Conservation (phyloP, 1,140 invertebrate species). For the Marisa cornuarietis region DNA sequence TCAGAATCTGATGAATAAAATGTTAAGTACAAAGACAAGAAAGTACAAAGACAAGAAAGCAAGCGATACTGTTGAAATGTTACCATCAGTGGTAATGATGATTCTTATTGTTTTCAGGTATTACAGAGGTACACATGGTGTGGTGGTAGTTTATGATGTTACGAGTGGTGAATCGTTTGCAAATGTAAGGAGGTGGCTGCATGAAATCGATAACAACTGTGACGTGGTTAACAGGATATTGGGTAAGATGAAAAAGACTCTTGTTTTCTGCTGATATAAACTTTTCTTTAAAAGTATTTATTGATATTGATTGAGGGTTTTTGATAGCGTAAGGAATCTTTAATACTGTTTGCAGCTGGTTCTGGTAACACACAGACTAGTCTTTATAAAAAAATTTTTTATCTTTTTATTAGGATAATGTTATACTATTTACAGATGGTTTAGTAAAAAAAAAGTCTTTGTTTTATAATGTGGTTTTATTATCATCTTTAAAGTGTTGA, state of each 20-base stretch:
- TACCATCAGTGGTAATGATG: neutral
- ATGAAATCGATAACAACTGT: slow-evolving; percentile 99
- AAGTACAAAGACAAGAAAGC: neutral
- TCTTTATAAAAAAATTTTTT: no score
- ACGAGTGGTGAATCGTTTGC: slow-evolving; percentile 98
- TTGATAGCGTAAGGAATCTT: no score
- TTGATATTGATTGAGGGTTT: no score
- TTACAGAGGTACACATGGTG: slow-evolving; percentile 98
- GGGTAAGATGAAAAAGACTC: slow-evolving; percentile 71
- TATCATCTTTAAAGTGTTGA: no score
- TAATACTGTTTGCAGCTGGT: no score
- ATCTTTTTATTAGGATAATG: no score
- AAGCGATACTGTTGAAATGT: neutral
- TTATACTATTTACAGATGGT: no score
- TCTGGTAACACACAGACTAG: no score
- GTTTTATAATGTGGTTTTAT: no score
- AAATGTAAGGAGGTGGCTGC: slow-evolving; percentile 93
- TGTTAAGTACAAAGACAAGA: neutral
- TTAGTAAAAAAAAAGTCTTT: no score
- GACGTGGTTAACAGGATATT: slow-evolving; percentile 99
- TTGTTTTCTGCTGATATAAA: no score
- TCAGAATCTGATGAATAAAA: neutral
- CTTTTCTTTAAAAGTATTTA: no score
- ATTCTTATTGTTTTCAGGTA: slow-evolving; percentile 75
- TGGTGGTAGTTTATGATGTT: slow-evolving; percentile 99